Percentiles rank a stretch among this genome's conserved stretches.
phyloP scores from a whole-genome alignment of 2,797 vertebrate species.

The Taeniopygia guttata region DNA sequence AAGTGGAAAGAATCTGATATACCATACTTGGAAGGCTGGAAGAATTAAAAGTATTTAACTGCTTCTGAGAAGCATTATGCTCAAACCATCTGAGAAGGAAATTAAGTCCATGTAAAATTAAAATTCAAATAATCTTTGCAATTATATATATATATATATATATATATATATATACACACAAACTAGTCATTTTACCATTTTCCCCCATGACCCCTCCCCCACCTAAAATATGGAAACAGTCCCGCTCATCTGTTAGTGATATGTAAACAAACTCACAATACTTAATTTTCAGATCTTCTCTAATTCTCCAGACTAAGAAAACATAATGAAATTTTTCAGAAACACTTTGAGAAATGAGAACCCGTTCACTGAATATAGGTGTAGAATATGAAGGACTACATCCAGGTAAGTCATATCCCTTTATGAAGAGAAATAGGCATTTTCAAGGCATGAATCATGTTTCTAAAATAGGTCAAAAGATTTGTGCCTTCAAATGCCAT shows the following conservation, averaged over 20 bases:
- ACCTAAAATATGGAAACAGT: background rate
- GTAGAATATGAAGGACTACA: background rate
- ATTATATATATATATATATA: background rate
- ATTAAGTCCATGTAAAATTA: background rate
- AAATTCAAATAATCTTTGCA: background rate
- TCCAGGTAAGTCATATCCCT: background rate
- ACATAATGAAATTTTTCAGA: background rate
- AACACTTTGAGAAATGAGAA: background rate
- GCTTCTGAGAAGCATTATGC: background rate
- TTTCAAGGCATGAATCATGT: background rate
- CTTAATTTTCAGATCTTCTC: background rate
- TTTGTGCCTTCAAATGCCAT: background rate
- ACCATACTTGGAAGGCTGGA: background rate
- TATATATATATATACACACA: background rate
- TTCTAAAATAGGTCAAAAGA: background rate
- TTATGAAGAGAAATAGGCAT: background rate
- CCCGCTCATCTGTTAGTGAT: background rate
- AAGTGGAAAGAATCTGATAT: constrained; percentile 7
- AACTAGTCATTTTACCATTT: background rate
- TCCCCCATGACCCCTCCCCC: rapidly evolving
- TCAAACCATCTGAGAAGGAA: background rate
- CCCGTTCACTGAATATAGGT: background rate
- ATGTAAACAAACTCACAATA: background rate
- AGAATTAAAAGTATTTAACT: background rate
- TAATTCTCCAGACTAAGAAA: background rate